phyloP scores from a whole-genome alignment of 1,140 invertebrate species.

The Orchestia grillus region DNA sequence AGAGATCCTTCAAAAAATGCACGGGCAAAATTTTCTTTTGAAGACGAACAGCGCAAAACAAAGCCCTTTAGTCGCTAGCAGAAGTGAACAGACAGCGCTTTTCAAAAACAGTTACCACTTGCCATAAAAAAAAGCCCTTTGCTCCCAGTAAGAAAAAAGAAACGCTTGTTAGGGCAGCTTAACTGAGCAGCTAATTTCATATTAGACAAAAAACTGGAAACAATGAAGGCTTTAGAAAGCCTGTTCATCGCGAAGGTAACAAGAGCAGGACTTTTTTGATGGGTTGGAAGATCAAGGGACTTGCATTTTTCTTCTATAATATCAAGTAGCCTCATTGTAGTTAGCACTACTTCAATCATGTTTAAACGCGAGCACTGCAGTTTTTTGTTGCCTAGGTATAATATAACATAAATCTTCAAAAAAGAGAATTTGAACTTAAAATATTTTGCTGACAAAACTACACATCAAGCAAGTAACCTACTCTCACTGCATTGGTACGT shows the following conservation, averaged over 20 bases:
- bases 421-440: no score
- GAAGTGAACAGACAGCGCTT: constrained; percentile 26
- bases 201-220: not conserved
- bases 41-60: not conserved
- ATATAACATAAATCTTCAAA: not conserved
- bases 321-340: not conserved
- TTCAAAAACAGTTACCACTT: constrained; percentile 16
- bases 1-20: not conserved
- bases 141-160: not conserved
- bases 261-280: not conserved
- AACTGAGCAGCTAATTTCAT: constrained; percentile 17
- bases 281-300: not conserved
- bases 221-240: not conserved
- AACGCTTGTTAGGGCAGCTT: constrained; percentile 10
- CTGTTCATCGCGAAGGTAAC: not conserved
- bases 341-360: not conserved
- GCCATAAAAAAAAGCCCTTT: not conserved
- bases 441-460: not conserved
- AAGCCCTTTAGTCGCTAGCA: not conserved
- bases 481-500: no score
- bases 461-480: not conserved
- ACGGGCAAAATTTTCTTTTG: not conserved
- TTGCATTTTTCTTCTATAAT: not conserved
- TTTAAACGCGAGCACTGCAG: not conserved
- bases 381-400: not conserved